Base-by-base conservation (phyloP, 2,797 vertebrate genomes). In the Syngnathus rostellatus region DNA sequence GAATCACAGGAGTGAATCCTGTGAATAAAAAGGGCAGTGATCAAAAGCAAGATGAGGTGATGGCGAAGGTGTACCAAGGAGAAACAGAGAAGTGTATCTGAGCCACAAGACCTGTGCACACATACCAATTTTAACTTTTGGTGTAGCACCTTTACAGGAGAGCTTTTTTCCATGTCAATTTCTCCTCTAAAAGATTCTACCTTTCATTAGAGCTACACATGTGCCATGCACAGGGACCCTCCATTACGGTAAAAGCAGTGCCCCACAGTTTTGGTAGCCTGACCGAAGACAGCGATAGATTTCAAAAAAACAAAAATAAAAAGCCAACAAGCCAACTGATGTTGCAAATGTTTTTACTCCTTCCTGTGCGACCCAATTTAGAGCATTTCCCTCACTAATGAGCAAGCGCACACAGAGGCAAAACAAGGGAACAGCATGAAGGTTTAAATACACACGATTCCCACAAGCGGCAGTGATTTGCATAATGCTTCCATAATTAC, bases 11-110 rank as follows among this genome's bases (percentile, higher is more conserved):
- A 81, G 71, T 66, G 66, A 79, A 63, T 73, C 68, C 79, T 77
- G 66, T 72, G 68, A 78, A 82, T 80, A 81, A 80, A 82, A 79
- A 82, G 77, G 76, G 57, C 74, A 80, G 74, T 82, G 89, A 90
- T 90, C 88, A 90, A 89, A 90, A 81, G 65, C 66, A 62, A 80
- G 81, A 86, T 73, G 78, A 80, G 75, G 72, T 19, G 68, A 83
- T 71, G 71, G 75, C 66, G 76, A 63, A 72, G 71, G 72, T 68
- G 74, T 67, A 23, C 10, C 40, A 64, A 75, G 67, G 65, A 66
- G 46, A 76, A 17, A 41, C 55, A 58, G 60, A 72, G 72, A 74
- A 68, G 71, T 75, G 72, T 73, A 65, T 70, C 3, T 8, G 74
- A 65, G 77, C 77, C 77, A 72, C 43, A 79, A 76, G 72, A 78